Evolutionary conservation across 2,797 vertebrate genomes (phyloP).

Genomic region (Gymnothorax javanicus): DNA sequence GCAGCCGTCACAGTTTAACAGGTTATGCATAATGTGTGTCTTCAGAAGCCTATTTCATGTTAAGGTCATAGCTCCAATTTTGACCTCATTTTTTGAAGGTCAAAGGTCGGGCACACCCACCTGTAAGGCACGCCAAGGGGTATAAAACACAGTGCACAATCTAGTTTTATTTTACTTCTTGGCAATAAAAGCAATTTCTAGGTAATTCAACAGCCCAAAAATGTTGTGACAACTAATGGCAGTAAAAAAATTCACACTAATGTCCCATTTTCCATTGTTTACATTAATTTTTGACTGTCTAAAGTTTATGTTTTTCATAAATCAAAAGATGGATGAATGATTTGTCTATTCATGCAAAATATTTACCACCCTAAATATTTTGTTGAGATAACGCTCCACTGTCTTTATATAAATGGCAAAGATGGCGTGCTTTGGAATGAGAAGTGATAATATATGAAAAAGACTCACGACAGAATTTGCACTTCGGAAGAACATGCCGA

Average conservation of each 20-base stretch:
- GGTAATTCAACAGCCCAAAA: neutral
- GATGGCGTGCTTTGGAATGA: neutral
- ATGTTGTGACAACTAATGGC: neutral
- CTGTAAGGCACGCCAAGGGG: too few species aligned
- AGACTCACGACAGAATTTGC: slow-evolving; percentile 76
- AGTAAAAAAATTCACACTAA: neutral
- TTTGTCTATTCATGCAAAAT: neutral
- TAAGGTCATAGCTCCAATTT: too few species aligned
- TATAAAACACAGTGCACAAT: too few species aligned
- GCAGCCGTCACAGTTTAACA: too few species aligned
- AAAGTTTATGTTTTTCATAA: neutral
- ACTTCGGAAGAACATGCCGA: slow-evolving; percentile 81
- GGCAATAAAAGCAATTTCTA: neutral
- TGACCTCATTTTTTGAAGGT: too few species aligned
- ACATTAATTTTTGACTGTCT: neutral
- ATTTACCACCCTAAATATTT: neutral
- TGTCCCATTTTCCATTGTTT: neutral
- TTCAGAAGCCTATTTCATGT: too few species aligned
- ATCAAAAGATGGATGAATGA: neutral
- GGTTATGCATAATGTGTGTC: too few species aligned
- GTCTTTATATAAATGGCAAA: neutral
- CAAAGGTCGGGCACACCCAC: too few species aligned
- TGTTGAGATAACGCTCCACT: neutral
- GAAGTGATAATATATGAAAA: neutral
- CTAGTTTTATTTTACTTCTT: neutral